phyloP scores from a whole-genome alignment of 2,797 vertebrate species.

The Paguma larvata region DNA sequence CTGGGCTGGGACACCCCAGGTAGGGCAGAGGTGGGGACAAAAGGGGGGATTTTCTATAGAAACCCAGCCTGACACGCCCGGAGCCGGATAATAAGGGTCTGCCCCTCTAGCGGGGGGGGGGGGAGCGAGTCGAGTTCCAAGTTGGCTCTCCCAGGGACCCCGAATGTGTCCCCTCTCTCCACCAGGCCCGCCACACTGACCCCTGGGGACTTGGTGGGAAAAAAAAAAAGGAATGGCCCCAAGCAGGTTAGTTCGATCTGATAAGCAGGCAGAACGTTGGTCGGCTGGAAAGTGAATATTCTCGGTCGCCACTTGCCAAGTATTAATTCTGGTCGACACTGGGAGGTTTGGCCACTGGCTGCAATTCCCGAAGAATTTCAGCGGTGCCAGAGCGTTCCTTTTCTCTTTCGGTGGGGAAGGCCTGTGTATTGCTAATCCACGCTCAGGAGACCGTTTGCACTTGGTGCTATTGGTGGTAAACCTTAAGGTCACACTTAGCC shows the following conservation, averaged over 20 bases:
- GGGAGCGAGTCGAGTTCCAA: too few species aligned
- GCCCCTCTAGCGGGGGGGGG: too few species aligned
- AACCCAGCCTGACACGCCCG: neutral
- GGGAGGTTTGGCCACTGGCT: neutral
- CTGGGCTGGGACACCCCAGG: neutral
- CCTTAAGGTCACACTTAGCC: neutral
- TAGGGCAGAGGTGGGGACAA: neutral
- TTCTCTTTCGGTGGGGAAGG: neutral
- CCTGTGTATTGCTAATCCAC: neutral
- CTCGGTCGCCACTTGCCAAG: neutral
- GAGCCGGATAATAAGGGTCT: too few species aligned
- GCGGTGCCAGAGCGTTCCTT: neutral
- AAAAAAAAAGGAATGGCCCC: neutral
- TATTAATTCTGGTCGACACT: neutral
- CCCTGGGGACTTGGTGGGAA: neutral
- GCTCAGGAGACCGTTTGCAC: neutral
- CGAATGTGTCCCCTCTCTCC: neutral
- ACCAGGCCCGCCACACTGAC: neutral
- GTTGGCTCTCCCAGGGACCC: neutral
- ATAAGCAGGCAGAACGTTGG: neutral
- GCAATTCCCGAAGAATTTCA: neutral
- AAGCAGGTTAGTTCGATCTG: neutral
- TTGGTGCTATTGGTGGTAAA: neutral
- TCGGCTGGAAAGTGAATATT: neutral
- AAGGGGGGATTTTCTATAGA: constrained; percentile 22